Evolutionary conservation across 2,888 invertebrate genomes (phyloP).

Genomic region (Agonum fuliginosum): DNA sequence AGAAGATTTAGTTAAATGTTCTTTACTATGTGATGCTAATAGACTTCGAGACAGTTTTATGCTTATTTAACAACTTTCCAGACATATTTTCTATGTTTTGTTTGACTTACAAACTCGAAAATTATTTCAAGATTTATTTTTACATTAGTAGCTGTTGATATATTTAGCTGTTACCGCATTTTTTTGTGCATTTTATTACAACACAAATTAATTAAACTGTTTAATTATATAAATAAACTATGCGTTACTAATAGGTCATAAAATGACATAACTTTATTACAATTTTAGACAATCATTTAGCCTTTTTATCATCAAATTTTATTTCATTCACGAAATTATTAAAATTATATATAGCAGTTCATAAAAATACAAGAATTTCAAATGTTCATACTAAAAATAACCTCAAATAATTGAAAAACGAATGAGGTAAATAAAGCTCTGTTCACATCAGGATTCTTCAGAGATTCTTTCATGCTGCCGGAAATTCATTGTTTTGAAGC

Average conservation of each 20-base stretch:
- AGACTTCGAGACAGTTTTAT: slow-evolving; percentile 23
- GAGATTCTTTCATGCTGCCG: too few relatives aligned
- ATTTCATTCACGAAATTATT: too few relatives aligned
- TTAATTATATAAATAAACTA: slow-evolving; percentile 4
- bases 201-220: slow-evolving; percentile 4
- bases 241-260: slow-evolving; percentile 13
- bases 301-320: too few relatives aligned
- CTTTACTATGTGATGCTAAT: slow-evolving; percentile 7
- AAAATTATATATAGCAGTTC: too few relatives aligned
- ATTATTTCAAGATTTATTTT: not conserved
- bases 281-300: too few relatives aligned
- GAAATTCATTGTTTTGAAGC: too few relatives aligned
- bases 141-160: slow-evolving; percentile 3
- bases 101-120: not conserved
- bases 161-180: not conserved
- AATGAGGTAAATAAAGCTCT: too few relatives aligned
- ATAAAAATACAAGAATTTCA: too few relatives aligned
- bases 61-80: not conserved
- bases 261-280: too few relatives aligned
- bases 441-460: too few relatives aligned
- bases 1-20: not conserved
- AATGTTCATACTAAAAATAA: too few relatives aligned
- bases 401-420: too few relatives aligned
- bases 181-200: not conserved
- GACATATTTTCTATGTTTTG: not conserved